phyloP scores from a whole-genome alignment of 2,888 invertebrate species.

The Apodemia hepburni region DNA sequence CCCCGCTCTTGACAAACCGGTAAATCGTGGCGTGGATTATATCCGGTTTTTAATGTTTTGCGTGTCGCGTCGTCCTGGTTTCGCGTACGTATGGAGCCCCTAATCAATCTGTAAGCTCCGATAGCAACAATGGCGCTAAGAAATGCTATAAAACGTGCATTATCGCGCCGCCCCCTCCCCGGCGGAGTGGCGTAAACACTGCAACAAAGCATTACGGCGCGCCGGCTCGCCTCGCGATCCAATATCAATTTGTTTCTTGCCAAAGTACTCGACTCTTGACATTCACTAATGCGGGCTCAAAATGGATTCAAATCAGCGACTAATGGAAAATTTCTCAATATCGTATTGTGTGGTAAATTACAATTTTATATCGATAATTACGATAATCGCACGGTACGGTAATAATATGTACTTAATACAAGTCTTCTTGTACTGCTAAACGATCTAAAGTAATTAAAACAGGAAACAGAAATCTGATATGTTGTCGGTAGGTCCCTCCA shows the following conservation, averaged over 20 bases:
- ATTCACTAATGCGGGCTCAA: slow-evolving; percentile 7
- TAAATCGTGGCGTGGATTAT: too few species aligned
- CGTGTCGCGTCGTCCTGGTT: too few species aligned
- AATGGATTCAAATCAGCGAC: slow-evolving; percentile 12
- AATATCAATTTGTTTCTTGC: slow-evolving; percentile 21
- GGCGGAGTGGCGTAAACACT: slow-evolving; percentile 9
- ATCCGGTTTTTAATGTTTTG: too few species aligned
- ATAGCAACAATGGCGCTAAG: slow-evolving; percentile 38
- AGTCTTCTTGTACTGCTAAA: neutral
- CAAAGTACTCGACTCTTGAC: slow-evolving; percentile 24
- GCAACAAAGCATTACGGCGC: slow-evolving; percentile 8
- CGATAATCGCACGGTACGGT: neutral
- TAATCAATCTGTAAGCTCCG: slow-evolving; percentile 35
- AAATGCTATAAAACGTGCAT: slow-evolving; percentile 36
- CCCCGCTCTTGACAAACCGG: too few species aligned
- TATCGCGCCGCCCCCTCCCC: slow-evolving; percentile 23
- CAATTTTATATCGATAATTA: slow-evolving; percentile 19
- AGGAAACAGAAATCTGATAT: too few species aligned
- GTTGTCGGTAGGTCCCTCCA: too few species aligned
- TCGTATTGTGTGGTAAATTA: slow-evolving; percentile 16
- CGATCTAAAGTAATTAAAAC: neutral
- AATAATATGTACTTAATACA: neutral
- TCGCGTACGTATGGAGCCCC: slow-evolving; percentile 1
- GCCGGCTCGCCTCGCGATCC: neutral
- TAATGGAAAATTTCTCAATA: slow-evolving; percentile 11